A percentile compares a stretch with the other conserved stretches of the same genome.
Conservation (phyloP, 2,113 vertebrate genomes). For the Platichthys flesus region DNA sequence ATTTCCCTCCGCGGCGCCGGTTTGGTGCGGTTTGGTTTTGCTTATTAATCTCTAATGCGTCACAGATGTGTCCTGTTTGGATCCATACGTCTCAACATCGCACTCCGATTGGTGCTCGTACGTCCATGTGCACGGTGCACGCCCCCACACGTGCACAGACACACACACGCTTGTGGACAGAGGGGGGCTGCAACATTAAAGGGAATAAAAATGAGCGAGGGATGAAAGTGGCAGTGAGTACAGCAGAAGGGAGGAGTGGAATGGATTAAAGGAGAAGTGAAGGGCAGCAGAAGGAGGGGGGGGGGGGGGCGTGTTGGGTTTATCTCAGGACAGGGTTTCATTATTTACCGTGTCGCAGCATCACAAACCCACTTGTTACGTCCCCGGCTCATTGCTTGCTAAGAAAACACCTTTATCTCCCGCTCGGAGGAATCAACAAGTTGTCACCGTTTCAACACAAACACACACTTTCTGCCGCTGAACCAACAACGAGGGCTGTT, state of each 20-base stretch:
- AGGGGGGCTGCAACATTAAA: conserved; percentile 9
- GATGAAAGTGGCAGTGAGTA: conserved; percentile 19
- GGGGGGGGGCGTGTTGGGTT: conserved; percentile 13
- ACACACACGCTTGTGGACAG: not conserved
- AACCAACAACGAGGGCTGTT: conserved; percentile 27
- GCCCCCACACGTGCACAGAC: not conserved
- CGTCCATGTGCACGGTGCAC: conserved; percentile 1
- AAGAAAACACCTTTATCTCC: conserved; percentile 35
- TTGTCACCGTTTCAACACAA: conserved; percentile 26
- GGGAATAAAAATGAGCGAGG: conserved; percentile 14
- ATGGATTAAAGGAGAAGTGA: conserved; percentile 18
- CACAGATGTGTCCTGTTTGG: conserved; percentile 60
- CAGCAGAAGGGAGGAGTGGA: conserved; percentile 6
- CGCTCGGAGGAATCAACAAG: not conserved
- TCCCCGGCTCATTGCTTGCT: not conserved
- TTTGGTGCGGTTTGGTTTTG: no score
- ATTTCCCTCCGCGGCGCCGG: conserved; percentile 26
- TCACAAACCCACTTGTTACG: conserved; percentile 29
- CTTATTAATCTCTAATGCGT: conserved; percentile 60
- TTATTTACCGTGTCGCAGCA: conserved; percentile 10
- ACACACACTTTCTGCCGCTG: conserved; percentile 6
- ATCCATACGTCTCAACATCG: conserved; percentile 19
- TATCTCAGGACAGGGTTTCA: conserved; percentile 49
- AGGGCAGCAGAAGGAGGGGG: conserved; percentile 17
- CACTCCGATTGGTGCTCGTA: conserved; percentile 1